Percentiles rank a stretch among this genome's conserved stretches.
Evolutionary conservation across 2,113 vertebrate species (phyloP).

Genomic region (Entelurus aequoreus): DNA sequence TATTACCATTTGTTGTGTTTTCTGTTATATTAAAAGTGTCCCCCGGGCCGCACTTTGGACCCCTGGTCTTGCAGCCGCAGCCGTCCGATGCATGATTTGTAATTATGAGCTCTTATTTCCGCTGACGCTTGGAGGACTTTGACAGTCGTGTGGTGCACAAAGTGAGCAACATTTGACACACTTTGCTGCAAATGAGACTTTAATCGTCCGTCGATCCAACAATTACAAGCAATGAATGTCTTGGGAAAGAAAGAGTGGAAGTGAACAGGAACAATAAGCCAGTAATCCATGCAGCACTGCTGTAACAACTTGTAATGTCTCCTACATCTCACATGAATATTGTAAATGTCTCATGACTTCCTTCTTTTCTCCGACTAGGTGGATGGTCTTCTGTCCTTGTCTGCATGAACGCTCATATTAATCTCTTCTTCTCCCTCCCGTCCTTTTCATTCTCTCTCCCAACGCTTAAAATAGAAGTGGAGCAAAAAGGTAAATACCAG

Average conservation of each 20-base stretch:
- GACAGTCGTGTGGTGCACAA: not conserved
- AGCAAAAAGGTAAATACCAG: constrained; percentile 99
- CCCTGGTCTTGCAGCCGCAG: too few relatives aligned
- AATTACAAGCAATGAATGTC: not conserved
- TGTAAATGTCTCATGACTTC: constrained; percentile 46
- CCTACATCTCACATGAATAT: not conserved
- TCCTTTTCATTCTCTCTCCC: constrained; percentile 96
- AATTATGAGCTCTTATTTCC: too few relatives aligned
- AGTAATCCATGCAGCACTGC: constrained; percentile 46
- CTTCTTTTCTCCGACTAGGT: constrained; percentile 80
- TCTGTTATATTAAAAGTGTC: too few relatives aligned
- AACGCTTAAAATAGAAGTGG: constrained; percentile 99
- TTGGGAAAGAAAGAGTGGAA: not conserved
- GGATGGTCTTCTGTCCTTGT: constrained; percentile 83
- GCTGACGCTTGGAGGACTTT: not conserved
- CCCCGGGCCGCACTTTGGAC: too few relatives aligned
- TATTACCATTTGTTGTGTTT: too few relatives aligned
- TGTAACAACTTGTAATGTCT: not conserved
- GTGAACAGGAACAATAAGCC: not conserved
- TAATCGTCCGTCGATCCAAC: not conserved
- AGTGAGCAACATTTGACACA: not conserved
- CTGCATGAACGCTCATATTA: constrained; percentile 97
- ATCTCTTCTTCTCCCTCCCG: constrained; percentile 95
- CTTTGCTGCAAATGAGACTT: not conserved
- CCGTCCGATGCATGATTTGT: too few relatives aligned